Evolutionary conservation across 2,113 vertebrate genomes (phyloP).

Genomic region (Otis tarda): DNA sequence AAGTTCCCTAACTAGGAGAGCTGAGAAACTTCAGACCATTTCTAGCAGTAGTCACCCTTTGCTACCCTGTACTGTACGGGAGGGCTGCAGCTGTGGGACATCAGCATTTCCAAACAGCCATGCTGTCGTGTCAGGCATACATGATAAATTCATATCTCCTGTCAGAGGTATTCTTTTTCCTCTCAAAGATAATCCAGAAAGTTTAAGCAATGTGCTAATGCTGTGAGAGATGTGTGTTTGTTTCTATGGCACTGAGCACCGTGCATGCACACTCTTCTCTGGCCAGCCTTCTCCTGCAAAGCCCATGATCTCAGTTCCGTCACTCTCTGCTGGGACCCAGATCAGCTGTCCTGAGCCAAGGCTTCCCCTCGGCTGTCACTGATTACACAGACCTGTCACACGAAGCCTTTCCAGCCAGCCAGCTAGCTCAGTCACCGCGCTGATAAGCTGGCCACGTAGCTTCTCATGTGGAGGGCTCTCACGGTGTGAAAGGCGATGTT

Average conservation of each 20-base stretch:
- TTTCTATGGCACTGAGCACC: not conserved
- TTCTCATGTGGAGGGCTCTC: not conserved
- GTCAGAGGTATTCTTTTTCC: not conserved
- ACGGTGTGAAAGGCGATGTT: not conserved
- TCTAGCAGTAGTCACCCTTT: not conserved
- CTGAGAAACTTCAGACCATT: not conserved
- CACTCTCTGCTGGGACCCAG: not conserved
- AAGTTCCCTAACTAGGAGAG: not conserved
- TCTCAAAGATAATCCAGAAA: not conserved
- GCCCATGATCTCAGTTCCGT: not conserved
- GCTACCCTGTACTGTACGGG: not conserved
- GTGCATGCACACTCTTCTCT: accelerated
- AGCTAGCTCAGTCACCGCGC: not conserved
- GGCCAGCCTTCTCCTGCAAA: not conserved
- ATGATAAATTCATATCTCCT: not conserved
- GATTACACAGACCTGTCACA: not conserved
- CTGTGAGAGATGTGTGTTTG: not conserved
- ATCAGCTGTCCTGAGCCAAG: not conserved
- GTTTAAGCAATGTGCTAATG: not conserved
- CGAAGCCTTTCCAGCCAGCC: not conserved
- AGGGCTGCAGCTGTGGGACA: not conserved
- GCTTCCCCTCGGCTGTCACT: not conserved
- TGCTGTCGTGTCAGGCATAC: not conserved
- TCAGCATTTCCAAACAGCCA: not conserved
- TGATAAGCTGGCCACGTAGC: not conserved